Conservation (phyloP, 2,797 vertebrate genomes). For the Pseudomugil tenellus region DNA sequence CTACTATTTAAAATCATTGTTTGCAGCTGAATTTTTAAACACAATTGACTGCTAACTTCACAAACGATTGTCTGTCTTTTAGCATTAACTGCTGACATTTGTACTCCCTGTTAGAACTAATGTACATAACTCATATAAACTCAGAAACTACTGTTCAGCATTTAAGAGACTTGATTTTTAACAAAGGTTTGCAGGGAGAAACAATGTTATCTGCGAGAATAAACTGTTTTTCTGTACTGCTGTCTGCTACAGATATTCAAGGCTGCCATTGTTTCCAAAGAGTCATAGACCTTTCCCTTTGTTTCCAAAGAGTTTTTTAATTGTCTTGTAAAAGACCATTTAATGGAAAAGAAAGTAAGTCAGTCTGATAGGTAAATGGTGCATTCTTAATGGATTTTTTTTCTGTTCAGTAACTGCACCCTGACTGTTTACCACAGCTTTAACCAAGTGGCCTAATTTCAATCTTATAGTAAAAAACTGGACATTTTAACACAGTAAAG, state of each 20-base stretch:
- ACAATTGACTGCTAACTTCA: neutral
- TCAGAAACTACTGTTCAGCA: neutral
- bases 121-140: neutral
- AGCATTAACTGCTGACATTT: too few species aligned
- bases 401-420: neutral
- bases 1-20: too few species aligned
- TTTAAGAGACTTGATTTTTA: neutral
- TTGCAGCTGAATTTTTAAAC: neutral
- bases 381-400: neutral
- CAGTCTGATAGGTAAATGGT: too few species aligned
- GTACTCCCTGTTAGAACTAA: neutral
- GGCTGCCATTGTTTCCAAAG: neutral
- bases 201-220: neutral
- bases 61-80: neutral
- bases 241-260: neutral
- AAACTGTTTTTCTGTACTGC: neutral
- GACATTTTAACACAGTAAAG: neutral
- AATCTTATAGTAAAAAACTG: neutral
- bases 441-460: neutral
- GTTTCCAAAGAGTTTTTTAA: neutral
- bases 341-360: too few species aligned
- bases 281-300: neutral
- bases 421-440: neutral
- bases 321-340: neutral
- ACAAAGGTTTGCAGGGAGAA: neutral